Evolutionary conservation across 2,113 vertebrate species (phyloP), one percentile per base, ranked within the genome.

Genomic region (Arenaria interpres): DNA sequence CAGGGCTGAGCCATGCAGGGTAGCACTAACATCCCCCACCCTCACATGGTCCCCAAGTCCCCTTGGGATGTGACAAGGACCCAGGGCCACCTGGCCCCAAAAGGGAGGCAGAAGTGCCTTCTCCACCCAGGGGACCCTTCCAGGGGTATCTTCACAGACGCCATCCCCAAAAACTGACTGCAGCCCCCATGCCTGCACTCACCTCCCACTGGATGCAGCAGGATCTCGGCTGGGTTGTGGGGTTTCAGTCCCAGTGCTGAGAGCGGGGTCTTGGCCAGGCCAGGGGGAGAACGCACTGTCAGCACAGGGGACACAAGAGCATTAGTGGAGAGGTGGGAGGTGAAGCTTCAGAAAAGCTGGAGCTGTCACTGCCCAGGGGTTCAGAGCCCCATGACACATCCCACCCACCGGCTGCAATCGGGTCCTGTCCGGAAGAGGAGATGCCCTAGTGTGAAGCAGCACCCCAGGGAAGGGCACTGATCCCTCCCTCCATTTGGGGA

Each of bases 231-330:
- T 0, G 99, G 99, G 93, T 99, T 99, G 97, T 99, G 99, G 35
- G 99, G 99, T 73, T 99, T 99, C 95, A 99, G 97, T 33, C 99
- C 99, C 95, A 99, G 97, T 7, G 99, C 99, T 67, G 99, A 99
- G 81, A 99, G 98, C 0, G 99, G 99, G 16, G 99, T 99, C 98
- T 99, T 99, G 85, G 99, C 99, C 93, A 99, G 98, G 78, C 99
- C 99, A 1, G 99, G 99, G 32, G 99, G 99, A 63, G 99, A 99
- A 20, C 99, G 99, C 92, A 98, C 99, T 99, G 85, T 89, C 3
- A 12, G 48, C 37, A 89, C 15, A 4, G 68, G 2, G 16, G 45
- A 77, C 73, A 94, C 30, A 81, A n/a, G 4, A 73, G 28, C 1
- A 2, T 90, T 68, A 97, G 43, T 6, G 68, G 56, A 71, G 20